Evolutionary conservation across 2,797 vertebrate species (phyloP).

Genomic region (Scyliorhinus canicula): DNA sequence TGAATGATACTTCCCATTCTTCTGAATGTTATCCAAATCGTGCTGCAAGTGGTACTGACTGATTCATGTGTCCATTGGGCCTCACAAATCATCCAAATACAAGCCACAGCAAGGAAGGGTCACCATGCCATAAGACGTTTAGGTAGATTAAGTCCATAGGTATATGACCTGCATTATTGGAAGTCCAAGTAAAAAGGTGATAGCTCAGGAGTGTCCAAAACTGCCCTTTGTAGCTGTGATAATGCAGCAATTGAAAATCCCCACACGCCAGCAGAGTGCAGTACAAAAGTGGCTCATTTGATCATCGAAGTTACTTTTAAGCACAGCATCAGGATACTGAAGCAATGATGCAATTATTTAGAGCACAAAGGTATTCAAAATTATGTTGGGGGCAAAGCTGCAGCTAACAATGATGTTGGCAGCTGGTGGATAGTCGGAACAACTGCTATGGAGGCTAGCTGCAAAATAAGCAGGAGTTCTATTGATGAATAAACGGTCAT

Average conservation of each 20-base stretch:
- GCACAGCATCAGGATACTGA: not conserved
- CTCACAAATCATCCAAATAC: not conserved
- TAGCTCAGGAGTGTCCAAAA: not conserved
- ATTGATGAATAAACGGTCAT: not conserved
- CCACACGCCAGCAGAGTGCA: not conserved
- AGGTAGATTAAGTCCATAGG: not conserved
- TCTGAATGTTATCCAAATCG: too few relatives aligned
- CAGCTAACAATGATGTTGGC: not conserved
- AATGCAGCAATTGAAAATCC: not conserved
- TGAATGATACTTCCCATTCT: too few relatives aligned
- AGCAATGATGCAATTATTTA: not conserved
- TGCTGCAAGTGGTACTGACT: too few relatives aligned
- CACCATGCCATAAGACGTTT: not conserved
- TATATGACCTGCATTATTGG: not conserved
- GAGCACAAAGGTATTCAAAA: not conserved
- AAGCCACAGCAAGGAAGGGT: not conserved
- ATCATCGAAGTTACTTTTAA: not conserved
- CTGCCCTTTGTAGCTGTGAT: not conserved
- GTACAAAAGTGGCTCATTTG: not conserved
- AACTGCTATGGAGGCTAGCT: not conserved
- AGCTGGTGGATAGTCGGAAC: not conserved
- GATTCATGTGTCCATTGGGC: not conserved
- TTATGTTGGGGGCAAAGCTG: not conserved
- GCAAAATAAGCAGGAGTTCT: not conserved
- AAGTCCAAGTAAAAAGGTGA: not conserved